phyloP scores from a whole-genome alignment of 2,888 invertebrate genomes.

The Fragum fragum region DNA sequence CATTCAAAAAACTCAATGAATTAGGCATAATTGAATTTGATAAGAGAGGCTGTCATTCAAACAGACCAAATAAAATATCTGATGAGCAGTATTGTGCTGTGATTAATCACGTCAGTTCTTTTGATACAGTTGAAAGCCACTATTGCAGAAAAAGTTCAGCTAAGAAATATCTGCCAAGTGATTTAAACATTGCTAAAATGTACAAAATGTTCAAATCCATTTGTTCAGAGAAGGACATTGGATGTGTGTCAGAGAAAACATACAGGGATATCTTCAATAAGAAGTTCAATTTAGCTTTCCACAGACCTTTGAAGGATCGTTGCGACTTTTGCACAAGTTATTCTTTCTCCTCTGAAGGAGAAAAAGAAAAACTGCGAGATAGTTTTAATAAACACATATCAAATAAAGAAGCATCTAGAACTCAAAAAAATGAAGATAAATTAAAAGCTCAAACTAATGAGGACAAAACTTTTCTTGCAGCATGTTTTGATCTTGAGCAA shows the following conservation, averaged over 20 bases:
- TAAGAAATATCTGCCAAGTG: constrained; percentile 27
- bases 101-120: constrained; percentile 37
- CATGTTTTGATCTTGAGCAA: constrained; percentile 54
- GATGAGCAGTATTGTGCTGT: constrained; percentile 12
- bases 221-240: not conserved
- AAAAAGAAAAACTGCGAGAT: constrained; percentile 11
- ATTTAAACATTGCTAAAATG: constrained; percentile 44
- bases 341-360: constrained; percentile 13
- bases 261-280: constrained; percentile 42
- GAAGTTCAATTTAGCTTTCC: constrained; percentile 47
- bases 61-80: constrained; percentile 1
- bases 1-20: not conserved
- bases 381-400: constrained; percentile 36
- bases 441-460: not conserved
- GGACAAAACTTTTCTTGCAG: not conserved
- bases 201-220: constrained; percentile 23
- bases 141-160: constrained; percentile 45
- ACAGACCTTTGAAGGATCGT: constrained; percentile 44
- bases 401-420: constrained; percentile 39
- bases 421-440: constrained; percentile 42
- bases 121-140: constrained; percentile 50
- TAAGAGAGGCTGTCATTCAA: too few relatives aligned
- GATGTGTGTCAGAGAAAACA: not conserved
- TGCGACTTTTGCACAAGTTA: constrained; percentile 40
- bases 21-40: constrained; percentile 8